These are phyloP conservation scores for Eristalis intricaria DNA, from an alignment of 2,888 invertebrate genomes.

Conservation along the genomic window DNA sequence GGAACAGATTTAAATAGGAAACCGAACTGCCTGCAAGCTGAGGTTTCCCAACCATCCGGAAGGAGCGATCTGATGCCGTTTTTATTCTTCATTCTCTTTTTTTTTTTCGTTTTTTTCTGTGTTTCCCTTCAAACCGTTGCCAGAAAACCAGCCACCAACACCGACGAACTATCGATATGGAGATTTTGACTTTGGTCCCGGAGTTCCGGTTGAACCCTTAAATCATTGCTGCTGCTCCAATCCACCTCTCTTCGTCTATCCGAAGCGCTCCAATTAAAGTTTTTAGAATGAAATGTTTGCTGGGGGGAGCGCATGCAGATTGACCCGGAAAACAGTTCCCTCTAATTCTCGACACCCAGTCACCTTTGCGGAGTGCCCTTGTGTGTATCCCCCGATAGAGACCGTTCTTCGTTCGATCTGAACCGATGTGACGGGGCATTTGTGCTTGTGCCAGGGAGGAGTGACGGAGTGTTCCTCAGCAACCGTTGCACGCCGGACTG, in stretches of 20 bases:
- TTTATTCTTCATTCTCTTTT: not conserved
- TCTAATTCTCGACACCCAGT: constrained; percentile 56
- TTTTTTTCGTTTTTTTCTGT: not conserved
- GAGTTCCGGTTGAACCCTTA: constrained; percentile 43
- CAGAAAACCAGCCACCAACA: not conserved
- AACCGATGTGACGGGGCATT: too few species aligned
- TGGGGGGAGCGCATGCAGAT: constrained; percentile 44
- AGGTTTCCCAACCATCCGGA: constrained; percentile 36
- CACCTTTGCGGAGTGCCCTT: constrained; percentile 46
- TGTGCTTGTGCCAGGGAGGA: too few species aligned
- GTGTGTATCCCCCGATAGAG: not conserved
- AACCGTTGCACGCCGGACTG: not conserved
- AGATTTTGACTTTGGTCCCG: constrained; percentile 52
- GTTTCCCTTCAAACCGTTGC: constrained; percentile 8
- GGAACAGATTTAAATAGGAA: constrained; percentile 69
- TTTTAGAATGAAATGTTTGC: constrained; percentile 59
- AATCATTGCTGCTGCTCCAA: constrained; percentile 28
- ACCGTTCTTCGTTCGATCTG: constrained; percentile 34
- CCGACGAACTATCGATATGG: constrained; percentile 51
- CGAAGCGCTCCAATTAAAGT: constrained; percentile 61
- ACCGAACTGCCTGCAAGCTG: constrained; percentile 63
- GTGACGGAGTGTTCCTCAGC: not conserved
- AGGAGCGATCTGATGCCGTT: not conserved
- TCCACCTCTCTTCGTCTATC: constrained; percentile 10
- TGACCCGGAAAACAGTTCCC: constrained; percentile 58